Evolutionary conservation across 1,140 invertebrate genomes (phyloP).

Genomic region (Drosophila nigrodunni): DNA sequence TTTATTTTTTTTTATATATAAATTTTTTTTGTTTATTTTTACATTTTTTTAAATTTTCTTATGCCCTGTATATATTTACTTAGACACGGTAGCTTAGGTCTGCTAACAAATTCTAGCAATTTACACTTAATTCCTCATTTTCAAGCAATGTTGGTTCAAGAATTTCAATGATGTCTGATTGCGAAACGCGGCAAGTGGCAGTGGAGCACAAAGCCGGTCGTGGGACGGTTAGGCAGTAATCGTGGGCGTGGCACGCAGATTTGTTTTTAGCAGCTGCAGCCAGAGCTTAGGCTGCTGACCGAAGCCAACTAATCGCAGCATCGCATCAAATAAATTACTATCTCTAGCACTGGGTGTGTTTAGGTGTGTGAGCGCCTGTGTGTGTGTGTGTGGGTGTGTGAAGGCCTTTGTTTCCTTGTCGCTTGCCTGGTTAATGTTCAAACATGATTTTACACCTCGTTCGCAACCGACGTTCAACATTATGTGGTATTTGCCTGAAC

Average conservation of each 20-base stretch:
- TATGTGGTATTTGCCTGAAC: slow-evolving; percentile 41
- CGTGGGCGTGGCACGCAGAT: slow-evolving; percentile 15
- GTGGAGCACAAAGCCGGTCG: neutral
- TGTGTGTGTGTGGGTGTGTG: slow-evolving; percentile 5
- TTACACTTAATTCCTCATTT: slow-evolving; percentile 3
- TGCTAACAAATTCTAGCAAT: neutral
- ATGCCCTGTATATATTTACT: slow-evolving; percentile 10
- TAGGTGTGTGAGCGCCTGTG: slow-evolving; percentile 1
- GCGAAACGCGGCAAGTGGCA: neutral
- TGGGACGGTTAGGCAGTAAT: neutral
- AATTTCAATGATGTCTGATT: neutral
- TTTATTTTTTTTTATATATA: slow-evolving; percentile 9
- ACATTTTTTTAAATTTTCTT: neutral
- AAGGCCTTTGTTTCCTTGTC: slow-evolving; percentile 27
- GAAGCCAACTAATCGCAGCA: slow-evolving; percentile 60
- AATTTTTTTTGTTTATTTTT: slow-evolving; percentile 14
- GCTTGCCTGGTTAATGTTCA: slow-evolving; percentile 25
- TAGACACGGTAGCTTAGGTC: neutral
- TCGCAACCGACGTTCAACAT: slow-evolving; percentile 36
- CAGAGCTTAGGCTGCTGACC: slow-evolving; percentile 15
- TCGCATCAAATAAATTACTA: slow-evolving; percentile 68
- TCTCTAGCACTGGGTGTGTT: slow-evolving; percentile 10
- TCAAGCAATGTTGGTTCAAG: neutral
- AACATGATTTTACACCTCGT: slow-evolving; percentile 62
- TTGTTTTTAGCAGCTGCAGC: slow-evolving; percentile 14